Conservation (phyloP, 2,888 invertebrate species). For the Caradrina clavipalpis region DNA sequence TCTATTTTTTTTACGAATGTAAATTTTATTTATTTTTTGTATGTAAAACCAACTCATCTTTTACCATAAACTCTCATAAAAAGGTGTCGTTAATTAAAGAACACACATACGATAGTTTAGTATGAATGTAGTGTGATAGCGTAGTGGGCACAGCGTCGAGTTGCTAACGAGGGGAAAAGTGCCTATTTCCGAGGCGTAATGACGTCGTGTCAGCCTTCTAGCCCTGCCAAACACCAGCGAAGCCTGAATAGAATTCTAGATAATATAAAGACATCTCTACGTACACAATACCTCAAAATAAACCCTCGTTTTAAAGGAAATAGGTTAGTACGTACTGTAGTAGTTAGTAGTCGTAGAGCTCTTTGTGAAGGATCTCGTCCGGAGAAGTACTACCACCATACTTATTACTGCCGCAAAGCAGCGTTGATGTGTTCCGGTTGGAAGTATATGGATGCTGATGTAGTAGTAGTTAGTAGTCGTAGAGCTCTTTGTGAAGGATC, state of each 20-base stretch:
- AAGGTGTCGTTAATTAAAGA: slow-evolving; percentile 69
- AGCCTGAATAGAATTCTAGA: slow-evolving; percentile 69
- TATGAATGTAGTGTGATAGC: slow-evolving; percentile 71
- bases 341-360: no score
- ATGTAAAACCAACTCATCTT: slow-evolving; percentile 1
- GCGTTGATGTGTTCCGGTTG: no score
- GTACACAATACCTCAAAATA: slow-evolving; percentile 38
- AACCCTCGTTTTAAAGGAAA: slow-evolving; percentile 30
- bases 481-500: no score
- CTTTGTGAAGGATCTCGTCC: no score
- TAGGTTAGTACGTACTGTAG: slow-evolving; percentile 7
- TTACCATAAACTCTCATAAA: slow-evolving; percentile 38
- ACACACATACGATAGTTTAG: slow-evolving; percentile 66
- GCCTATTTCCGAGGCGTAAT: slow-evolving; percentile 90
- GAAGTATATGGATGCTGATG: no score
- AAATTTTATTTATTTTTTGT: no score
- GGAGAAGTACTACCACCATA: no score
- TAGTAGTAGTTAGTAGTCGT: no score
- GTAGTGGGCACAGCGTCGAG: slow-evolving; percentile 79
- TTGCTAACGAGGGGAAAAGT: slow-evolving; percentile 90
- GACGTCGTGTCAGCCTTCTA: slow-evolving; percentile 84
- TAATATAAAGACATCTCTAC: slow-evolving; percentile 68
- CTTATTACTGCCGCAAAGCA: no score
- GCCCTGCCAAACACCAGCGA: slow-evolving; percentile 66
- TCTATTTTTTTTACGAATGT: no score